Evolutionary conservation across 2,797 vertebrate genomes (phyloP).

Genomic region (Apogon hyalosoma): DNA sequence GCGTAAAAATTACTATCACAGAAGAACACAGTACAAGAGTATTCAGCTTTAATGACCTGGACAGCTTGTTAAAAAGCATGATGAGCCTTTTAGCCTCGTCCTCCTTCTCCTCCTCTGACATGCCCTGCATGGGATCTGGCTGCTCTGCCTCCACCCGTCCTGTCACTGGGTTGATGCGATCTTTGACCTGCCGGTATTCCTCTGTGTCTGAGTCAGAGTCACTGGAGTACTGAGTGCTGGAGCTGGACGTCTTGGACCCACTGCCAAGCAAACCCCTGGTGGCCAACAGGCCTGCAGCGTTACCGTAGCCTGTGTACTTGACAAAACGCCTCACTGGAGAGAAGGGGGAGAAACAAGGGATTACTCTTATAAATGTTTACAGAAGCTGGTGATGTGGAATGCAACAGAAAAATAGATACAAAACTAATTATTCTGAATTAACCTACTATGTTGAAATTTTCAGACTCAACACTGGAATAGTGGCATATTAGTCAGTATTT

Average conservation of each 20-base stretch:
- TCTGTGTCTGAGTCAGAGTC: constrained; percentile 83
- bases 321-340: constrained; percentile 85
- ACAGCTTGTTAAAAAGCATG: constrained; percentile 89
- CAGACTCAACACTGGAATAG: not conserved
- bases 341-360: not conserved
- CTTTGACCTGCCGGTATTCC: constrained; percentile 80
- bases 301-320: constrained; percentile 88
- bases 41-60: constrained; percentile 52
- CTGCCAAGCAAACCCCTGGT: constrained; percentile 72
- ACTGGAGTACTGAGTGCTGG: constrained; percentile 77
- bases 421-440: not conserved
- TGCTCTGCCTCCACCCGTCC: constrained; percentile 91
- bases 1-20: not conserved
- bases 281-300: constrained; percentile 87
- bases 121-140: constrained; percentile 93
- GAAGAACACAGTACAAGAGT: not conserved
- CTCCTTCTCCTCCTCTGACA: constrained; percentile 96
- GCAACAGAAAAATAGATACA: no score
- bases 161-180: constrained; percentile 91
- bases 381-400: no score
- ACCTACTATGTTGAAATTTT: not conserved
- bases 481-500: not conserved
- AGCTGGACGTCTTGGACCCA: constrained; percentile 27
- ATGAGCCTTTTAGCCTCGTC: constrained; percentile 91
- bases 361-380: no score